Evolutionary conservation across 2,888 invertebrate species (phyloP), one percentile per base, ranked within the genome.

Genomic region (Meiosimyza platycephala): DNA sequence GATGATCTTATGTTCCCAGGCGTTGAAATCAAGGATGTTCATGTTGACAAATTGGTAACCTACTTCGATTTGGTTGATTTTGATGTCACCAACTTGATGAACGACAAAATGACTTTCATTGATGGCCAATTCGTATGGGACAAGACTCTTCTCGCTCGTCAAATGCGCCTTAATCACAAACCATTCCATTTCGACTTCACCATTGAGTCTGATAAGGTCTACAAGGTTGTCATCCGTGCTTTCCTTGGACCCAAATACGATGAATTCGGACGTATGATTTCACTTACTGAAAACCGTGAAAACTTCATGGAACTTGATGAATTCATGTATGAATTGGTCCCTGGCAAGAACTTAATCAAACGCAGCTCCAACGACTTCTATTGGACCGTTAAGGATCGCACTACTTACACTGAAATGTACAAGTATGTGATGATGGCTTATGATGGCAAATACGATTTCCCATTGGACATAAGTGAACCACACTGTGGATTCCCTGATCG

Each of bases 181-280:
- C 88, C 90, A 2, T 93, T 93, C 88, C 88, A 87, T 68, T 88
- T 92, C 74, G 88, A 88, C 72, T 83, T 93, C 75, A 86, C 89
- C 55, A 85, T 93, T 11, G 88, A 89, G 72, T 89, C 92, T 69
- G 90, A 91, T 57, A 88, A 89, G 74, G 86, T 88, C 3, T 86
- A 86, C 48, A 89, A 90, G 72, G 91, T 90, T 3, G 88, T 90
- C 33, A 84, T 93, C 73, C 91, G 91, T 78, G 85, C 92, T 33
- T 93, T 91, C 89, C 80, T 93, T 47, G 93, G 91, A 76, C 93
- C 93, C 3, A 93, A 92, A 85, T 91, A 90, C 81, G 90, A 92
- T 80, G 88, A 89, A 78, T 79, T 80, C 62, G 89, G 89, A 52
- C 84, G 89, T 33, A 63, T 80, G 28, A 69, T 80, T 11, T 89